Evolutionary conservation across 2,888 invertebrate species (phyloP), one percentile per base, ranked within the genome.

Genomic region (Entomobrya multifasciata): DNA sequence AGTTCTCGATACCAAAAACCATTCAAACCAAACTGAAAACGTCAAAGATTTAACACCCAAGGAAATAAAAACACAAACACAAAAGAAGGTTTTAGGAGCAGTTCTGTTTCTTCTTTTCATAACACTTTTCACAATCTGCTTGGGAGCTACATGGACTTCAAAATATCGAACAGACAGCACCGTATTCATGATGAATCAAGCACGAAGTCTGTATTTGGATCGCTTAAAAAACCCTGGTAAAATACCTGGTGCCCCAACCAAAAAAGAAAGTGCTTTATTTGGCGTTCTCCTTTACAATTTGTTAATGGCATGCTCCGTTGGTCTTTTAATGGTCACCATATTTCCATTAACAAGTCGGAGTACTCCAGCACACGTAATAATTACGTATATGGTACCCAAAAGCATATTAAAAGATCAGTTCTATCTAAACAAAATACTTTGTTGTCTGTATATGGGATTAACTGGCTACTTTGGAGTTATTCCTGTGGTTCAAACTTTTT

Each of bases 381-480:
- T 74, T 6, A 41, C 72, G 1, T 13, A n/a, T 17, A 72, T 82
- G 13, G 5, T 80, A 2, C 81, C 81, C 8, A 22, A 52, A 6
- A 4, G 49, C 0, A 10, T 74, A 1, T 4, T 41, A 1, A n/a
- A 8, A 8, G 15, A 20, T n/a, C 30, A 57, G 10, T 22, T 60
- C 13, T 22, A 11, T 27, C 13, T 22, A 8, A 6, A n/a, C n/a
- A 44, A 13, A 17, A 1, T 72, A n/a, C 1, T 55, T 2, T 30
- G 15, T 15, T 44, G 20, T 44, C 17, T 11, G 1, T 82, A 82
- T 17, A 5, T 82, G 0, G 82, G 74, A 25, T 17, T 60, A 22
- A 17, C 49, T 11, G 82, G 74, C 0, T 81, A 81, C 36, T 81
- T 81, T 67, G 70, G 52, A 1, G 67, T 70, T 1, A 80, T 80